Base-by-base conservation (phyloP, 2,888 invertebrate genomes). In the Atrina japonica region DNA sequence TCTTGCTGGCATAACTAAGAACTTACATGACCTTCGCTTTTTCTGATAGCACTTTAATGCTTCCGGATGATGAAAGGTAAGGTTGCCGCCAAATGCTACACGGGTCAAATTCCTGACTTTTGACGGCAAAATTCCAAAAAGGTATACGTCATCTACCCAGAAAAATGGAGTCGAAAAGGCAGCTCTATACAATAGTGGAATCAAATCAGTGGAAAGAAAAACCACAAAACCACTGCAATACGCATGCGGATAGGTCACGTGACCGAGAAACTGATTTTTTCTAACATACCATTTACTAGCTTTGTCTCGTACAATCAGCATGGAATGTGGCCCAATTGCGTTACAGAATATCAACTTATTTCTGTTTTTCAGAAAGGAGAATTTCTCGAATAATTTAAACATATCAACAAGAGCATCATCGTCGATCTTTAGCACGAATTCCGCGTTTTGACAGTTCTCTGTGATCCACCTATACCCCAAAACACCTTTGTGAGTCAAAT, bases 71-170 rank as follows among this genome's bases (percentile, higher is more conserved):
- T 25, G 21, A 47, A 68, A 61, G 18, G 60, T 61, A 18, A 68
- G 61, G 21, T 50, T 60, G 7, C 25, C 14, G 14, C 30, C 21
- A 43, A 29, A 55, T 9, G 43, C 45, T 43, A 53, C 55, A 27
- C 53, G 43, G 18, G 14, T 30, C 9, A 68, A 47, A 21, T 61
- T 53, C 16, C 21, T 29, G 3, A 68, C 55, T 35, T 43, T 29
- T 23, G 61, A 61, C 9, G 80, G 73, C n/a, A 85, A 68, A 16
- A 85, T 50, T 9, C 85, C 85, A 21, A 80, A 83, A 3, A 83
- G 55, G 52, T 79, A 85, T 18, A 85, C 81, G 53, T 85, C 85
- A 53, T 85, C 85, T 3, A 85, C 80, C 84, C 84, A 85, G 75
- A 85, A 84, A 68, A 83, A 85, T 1, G 45, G 59, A 2, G 45